These are phyloP conservation scores for Notechis scutatus DNA, from an alignment of 2,113 vertebrate genomes.

Conservation along the genomic window DNA sequence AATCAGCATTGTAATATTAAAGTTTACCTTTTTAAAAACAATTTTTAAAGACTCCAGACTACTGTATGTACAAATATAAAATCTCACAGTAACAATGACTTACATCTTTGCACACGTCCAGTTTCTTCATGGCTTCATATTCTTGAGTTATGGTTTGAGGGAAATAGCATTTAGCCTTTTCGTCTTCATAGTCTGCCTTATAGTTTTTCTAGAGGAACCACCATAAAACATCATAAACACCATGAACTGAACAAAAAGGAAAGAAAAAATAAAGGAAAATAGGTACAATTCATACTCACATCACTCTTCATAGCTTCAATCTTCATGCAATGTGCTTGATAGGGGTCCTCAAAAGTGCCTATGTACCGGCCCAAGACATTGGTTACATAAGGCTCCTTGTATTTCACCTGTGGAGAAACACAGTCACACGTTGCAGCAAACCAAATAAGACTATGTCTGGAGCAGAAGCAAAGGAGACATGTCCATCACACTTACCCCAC, in stretches of 20 bases:
- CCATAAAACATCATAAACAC: neutral
- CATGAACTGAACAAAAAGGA: neutral
- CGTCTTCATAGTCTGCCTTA: conserved; percentile 93
- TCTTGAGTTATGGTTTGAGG: conserved; percentile 94
- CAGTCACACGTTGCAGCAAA: neutral
- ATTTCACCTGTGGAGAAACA: conserved; percentile 71
- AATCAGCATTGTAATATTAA: neutral
- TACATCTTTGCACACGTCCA: conserved; percentile 86
- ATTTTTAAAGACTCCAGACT: neutral
- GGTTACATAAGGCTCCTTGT: conserved; percentile 86
- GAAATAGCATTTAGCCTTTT: conserved; percentile 88
- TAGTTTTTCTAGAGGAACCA: conserved; percentile 82
- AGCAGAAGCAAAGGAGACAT: neutral
- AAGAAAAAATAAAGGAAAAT: neutral
- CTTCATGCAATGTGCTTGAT: conserved; percentile 82
- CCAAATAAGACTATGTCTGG: accelerated
- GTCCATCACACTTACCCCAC: conserved; percentile 72
- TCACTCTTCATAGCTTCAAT: conserved; percentile 85
- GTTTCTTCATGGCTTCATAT: conserved; percentile 88
- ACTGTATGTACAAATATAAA: neutral
- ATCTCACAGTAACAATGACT: conserved; percentile 53
- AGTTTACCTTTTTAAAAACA: neutral
- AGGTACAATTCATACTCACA: conserved; percentile 66
- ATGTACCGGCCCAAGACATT: conserved; percentile 90
- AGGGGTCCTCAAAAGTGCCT: conserved; percentile 89